phyloP scores from a whole-genome alignment of 30 jellyfish, hydroid and myxozoan genomes.

The Turritopsis dohrnii region DNA sequence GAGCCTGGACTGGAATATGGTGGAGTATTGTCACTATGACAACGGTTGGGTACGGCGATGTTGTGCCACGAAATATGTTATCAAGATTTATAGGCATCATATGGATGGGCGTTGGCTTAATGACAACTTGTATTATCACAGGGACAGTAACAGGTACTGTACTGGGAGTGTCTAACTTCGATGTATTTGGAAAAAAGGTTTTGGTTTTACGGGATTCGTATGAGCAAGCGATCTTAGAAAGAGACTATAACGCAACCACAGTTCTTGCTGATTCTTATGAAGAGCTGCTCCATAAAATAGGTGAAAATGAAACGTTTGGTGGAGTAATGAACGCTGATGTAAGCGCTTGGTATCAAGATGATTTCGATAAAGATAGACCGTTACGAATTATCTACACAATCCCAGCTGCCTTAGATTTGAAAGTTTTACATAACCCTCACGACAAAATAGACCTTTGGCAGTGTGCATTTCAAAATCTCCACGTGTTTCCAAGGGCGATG shows the following conservation, averaged over 20 bases:
- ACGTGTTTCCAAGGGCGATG: neutral
- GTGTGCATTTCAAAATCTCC: neutral
- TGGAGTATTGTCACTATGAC: slow-evolving; percentile 29
- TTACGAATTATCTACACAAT: neutral
- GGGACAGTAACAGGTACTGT: slow-evolving; percentile 15
- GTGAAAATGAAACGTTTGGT: neutral
- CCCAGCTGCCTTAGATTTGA: slow-evolving; percentile 6
- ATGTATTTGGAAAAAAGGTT: neutral
- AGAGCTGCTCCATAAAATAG: neutral
- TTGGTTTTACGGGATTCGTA: slow-evolving; percentile 6
- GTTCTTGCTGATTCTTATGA: slow-evolving; percentile 17
- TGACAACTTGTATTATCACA: slow-evolving; percentile 2
- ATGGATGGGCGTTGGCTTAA: slow-evolving; percentile 15
- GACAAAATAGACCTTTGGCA: neutral
- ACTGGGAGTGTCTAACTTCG: neutral
- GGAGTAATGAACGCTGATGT: slow-evolving; percentile 19
- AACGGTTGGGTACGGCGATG: slow-evolving; percentile 33
- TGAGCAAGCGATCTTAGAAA: neutral
- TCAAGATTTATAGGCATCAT: slow-evolving; percentile 7
- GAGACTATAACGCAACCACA: neutral
- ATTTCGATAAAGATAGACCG: neutral
- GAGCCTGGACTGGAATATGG: slow-evolving; percentile 18
- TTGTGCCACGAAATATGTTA: neutral
- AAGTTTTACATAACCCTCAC: neutral
- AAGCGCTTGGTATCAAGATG: slow-evolving; percentile 11